Evolutionary conservation across 2,113 vertebrate genomes (phyloP).

Genomic region (Stercorarius parasiticus): DNA sequence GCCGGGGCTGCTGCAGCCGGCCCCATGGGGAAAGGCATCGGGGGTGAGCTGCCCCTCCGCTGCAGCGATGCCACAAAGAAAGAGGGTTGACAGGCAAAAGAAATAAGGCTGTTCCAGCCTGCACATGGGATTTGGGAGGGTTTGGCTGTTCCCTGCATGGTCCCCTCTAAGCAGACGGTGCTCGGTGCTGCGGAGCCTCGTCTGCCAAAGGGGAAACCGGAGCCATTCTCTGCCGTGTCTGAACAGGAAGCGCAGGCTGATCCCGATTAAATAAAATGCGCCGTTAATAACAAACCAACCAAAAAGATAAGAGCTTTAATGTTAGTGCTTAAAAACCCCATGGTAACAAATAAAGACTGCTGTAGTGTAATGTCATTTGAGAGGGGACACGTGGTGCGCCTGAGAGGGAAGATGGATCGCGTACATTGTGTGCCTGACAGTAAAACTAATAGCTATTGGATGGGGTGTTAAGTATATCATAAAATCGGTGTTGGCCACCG

Average conservation of each 20-base stretch:
- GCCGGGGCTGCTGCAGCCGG: neutral
- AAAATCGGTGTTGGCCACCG: constrained; percentile 60
- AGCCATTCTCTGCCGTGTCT: neutral
- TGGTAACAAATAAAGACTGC: constrained; percentile 41
- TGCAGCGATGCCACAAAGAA: neutral
- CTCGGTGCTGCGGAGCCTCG: neutral
- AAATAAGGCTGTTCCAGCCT: rapidly evolving
- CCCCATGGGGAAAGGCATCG: rapidly evolving
- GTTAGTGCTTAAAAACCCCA: neutral
- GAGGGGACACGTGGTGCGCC: constrained; percentile 39
- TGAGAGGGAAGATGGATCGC: constrained; percentile 62
- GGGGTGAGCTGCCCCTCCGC: rapidly evolving
- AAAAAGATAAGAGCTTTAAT: constrained; percentile 20
- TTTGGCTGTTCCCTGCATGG: neutral
- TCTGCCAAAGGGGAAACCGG: constrained; percentile 16
- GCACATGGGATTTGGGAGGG: rapidly evolving
- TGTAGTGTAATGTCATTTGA: constrained; percentile 36
- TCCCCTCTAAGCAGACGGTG: neutral
- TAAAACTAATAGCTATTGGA: constrained; percentile 63
- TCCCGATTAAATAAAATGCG: constrained; percentile 40
- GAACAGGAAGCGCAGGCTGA: neutral
- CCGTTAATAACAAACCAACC: constrained; percentile 48
- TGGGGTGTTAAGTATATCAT: constrained; percentile 65
- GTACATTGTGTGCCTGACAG: constrained; percentile 63
- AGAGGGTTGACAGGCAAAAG: no score